phyloP scores from a whole-genome alignment of 2,113 vertebrate species.

The Callospermophilus lateralis region DNA sequence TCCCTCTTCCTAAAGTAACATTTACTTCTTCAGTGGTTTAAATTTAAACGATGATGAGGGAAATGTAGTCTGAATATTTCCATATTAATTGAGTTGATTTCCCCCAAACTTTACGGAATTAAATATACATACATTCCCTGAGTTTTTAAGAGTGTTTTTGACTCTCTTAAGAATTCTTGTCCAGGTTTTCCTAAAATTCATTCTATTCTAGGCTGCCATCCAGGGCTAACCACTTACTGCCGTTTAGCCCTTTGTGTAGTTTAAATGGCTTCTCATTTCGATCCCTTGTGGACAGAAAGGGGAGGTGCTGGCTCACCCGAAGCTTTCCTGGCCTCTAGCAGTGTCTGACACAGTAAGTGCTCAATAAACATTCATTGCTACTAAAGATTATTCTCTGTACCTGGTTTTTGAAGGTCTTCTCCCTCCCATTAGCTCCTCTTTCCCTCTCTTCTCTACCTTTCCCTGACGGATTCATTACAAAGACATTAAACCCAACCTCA shows the following conservation, averaged over 20 bases:
- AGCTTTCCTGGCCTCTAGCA: not conserved
- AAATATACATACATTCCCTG: not conserved
- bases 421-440: not conserved
- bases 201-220: not conserved
- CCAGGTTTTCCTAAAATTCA: not conserved
- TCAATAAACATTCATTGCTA: not conserved
- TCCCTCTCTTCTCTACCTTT: not conserved
- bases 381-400: not conserved
- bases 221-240: not conserved
- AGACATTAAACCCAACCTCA: not conserved
- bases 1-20: not conserved
- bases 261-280: not conserved
- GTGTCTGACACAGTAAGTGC: not conserved
- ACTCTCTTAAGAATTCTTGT: not conserved
- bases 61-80: conserved; percentile 2
- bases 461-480: conserved; percentile 19
- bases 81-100: not conserved
- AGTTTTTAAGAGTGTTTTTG: conserved; percentile 8
- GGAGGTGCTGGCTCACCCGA: not conserved
- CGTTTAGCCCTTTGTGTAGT: not conserved
- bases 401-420: not conserved
- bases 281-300: not conserved
- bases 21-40: not conserved
- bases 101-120: not conserved
- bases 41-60: not conserved